Base-by-base conservation (phyloP, 2,797 vertebrate genomes). In the Leucoraja ocellata region DNA sequence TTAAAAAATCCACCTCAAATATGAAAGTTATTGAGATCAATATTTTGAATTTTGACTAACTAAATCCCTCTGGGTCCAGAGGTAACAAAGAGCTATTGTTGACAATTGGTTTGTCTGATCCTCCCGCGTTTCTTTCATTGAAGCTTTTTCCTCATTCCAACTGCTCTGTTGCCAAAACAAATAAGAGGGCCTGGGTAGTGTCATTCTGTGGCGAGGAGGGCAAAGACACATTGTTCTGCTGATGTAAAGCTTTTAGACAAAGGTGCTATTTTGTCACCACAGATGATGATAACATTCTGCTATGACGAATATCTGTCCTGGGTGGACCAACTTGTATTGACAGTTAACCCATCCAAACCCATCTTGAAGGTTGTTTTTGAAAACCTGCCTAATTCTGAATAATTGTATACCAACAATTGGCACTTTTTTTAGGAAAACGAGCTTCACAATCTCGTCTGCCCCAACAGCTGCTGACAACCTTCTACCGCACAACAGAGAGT, bases 81-180 rank as follows among this genome's bases (percentile, higher is more conserved):
- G 32, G n/a, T 88, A 88, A 88, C 28, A 68, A 88, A 88, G 18
- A 32, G 61, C 61, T 88, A 68, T 88, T 88, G 61, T 88, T 9
- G 61, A 18, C n/a, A 68, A 65, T 18, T 21, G 2, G n/a, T 88
- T 88, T 36, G 68, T 32, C 32, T 88, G 63, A 36, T 63, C 28
- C 63, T 88, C 28, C 84, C 63, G 11, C 18, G 61, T 32, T 68
- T 68, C 36, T 18, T 36, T 88, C 68, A 88, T 86, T 58, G 61
- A 58, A 36, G 63, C 84, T 63, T 88, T 88, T 88, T 88, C 84
- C 84, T 88, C 84, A 88, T 88, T 68, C 84, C 63, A 88, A 9
- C 10, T 36, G 61, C 84, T 88, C n/a, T 9, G 84, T 88, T 88
- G 84, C 84, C 84, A 88, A 88, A 88, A 68, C 84, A 88, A 88